phyloP scores from a whole-genome alignment of 2,113 vertebrate genomes.

The Ageneiosus marmoratus region DNA sequence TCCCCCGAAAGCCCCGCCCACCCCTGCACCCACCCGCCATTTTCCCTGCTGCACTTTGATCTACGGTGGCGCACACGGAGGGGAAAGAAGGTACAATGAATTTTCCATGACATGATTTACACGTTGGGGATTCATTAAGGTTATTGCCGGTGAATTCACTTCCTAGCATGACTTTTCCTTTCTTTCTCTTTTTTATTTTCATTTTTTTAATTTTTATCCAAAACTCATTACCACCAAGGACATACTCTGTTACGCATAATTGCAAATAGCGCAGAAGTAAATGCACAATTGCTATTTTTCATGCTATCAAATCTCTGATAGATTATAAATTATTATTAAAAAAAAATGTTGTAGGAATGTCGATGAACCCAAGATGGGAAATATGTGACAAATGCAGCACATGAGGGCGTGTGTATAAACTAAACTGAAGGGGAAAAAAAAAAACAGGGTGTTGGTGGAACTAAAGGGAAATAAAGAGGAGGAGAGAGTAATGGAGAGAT shows the following conservation, averaged over 20 bases:
- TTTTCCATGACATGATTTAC: slow-evolving; percentile 67
- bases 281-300: slow-evolving; percentile 41
- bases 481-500: slow-evolving; percentile 26
- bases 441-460: slow-evolving; percentile 11
- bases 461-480: neutral
- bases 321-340: too few relatives aligned
- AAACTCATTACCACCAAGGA: slow-evolving; percentile 53
- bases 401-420: slow-evolving; percentile 29
- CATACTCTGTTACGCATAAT: slow-evolving; percentile 51
- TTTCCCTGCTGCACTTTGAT: slow-evolving; percentile 73
- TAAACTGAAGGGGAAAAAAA: neutral
- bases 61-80: slow-evolving; percentile 54
- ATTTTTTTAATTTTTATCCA: slow-evolving; percentile 5
- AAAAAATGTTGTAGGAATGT: slow-evolving; percentile 1
- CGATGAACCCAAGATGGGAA: neutral
- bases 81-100: slow-evolving; percentile 67
- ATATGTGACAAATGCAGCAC: slow-evolving; percentile 29
- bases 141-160: slow-evolving; percentile 69
- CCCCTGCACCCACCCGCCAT: slow-evolving; percentile 50
- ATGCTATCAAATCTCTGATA: too few relatives aligned
- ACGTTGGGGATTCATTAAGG: slow-evolving; percentile 66
- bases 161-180: slow-evolving; percentile 60
- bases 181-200: slow-evolving; percentile 31
- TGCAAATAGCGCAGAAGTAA: slow-evolving; percentile 36
- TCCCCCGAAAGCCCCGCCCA: too few relatives aligned